Evolutionary conservation across 2,888 invertebrate species (phyloP), one percentile per base, ranked within the genome.

Genomic region (Lacanobia oleracea): DNA sequence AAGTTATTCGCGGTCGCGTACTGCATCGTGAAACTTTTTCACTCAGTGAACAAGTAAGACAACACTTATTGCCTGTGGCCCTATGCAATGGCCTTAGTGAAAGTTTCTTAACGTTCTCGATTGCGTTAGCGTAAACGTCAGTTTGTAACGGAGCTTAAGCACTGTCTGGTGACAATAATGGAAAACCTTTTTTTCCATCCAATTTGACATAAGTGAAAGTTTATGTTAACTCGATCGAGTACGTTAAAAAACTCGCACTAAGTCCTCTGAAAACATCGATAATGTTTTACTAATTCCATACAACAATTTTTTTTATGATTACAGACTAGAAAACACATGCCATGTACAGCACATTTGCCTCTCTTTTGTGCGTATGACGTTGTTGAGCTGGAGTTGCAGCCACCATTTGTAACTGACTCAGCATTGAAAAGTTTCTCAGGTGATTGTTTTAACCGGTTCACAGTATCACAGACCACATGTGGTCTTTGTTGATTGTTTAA

Each of bases 331-430:
- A 95, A 95, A 81, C 95, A 94, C 81, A 98, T 95, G 98, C 98
- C 87, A 88, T 98, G 89, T 96, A 99, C 95, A n/a, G 86, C 98
- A 67, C 99, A 99, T 93, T 96, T 99, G 86, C 99, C 99, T 0
- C 96, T 99, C 10, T 98, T 98, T 75, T 98, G 98, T 88, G 98
- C 98, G 74, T 99, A 99, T 94, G 98, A 98, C 88, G 97, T 99
- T 51, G 98, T 98, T 51, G 99, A 99, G 93, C 96, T 99, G 72
- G 97, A 98, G 73, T 94, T 99, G 64, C 96, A 96, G 77, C 97
- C 97, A 43, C 98, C 98, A 0, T 90, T 97, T 74, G 96, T 99
- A 4, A 97, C 97, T 7, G 91, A 96, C 67, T 97, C 97, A 64
- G 97, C 98, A 56, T 89, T 98, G 40, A 94, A 96, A 64, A 91